Evolutionary conservation across 2,797 vertebrate species (phyloP).

Genomic region (Hydrophis major): DNA sequence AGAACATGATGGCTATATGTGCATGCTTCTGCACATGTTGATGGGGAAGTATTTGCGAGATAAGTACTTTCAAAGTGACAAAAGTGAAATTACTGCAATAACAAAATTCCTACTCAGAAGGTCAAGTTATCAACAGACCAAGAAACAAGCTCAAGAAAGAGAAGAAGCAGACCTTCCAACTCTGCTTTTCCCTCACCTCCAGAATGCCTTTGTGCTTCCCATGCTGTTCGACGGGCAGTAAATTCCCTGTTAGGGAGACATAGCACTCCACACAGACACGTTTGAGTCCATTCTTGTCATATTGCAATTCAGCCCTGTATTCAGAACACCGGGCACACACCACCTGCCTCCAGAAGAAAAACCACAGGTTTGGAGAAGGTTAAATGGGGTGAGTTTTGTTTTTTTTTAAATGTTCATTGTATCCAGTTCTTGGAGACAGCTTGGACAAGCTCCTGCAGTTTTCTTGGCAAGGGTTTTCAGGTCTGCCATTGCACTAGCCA

Average conservation of each 20-base stretch:
- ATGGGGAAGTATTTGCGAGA: not conserved
- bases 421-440: not conserved
- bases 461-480: not conserved
- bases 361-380: not conserved
- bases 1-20: not conserved
- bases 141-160: not conserved
- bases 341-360: slow-evolving; percentile 72
- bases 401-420: not conserved
- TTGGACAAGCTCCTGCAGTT: not conserved
- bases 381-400: not conserved
- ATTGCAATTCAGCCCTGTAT: slow-evolving; percentile 78
- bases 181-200: slow-evolving; percentile 70
- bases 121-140: not conserved
- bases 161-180: not conserved
- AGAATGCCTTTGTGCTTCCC: slow-evolving; percentile 71
- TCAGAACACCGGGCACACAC: slow-evolving; percentile 89
- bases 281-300: slow-evolving; percentile 77
- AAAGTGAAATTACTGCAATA: not conserved
- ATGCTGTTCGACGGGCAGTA: slow-evolving; percentile 61
- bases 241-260: slow-evolving; percentile 69
- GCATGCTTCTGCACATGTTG: not conserved
- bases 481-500: not conserved
- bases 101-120: not conserved
- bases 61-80: not conserved
- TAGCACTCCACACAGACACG: slow-evolving; percentile 84